These are phyloP conservation scores for Acrocephalus kingi DNA, from an alignment of 2,113 vertebrate species.

Conservation along the genomic window DNA sequence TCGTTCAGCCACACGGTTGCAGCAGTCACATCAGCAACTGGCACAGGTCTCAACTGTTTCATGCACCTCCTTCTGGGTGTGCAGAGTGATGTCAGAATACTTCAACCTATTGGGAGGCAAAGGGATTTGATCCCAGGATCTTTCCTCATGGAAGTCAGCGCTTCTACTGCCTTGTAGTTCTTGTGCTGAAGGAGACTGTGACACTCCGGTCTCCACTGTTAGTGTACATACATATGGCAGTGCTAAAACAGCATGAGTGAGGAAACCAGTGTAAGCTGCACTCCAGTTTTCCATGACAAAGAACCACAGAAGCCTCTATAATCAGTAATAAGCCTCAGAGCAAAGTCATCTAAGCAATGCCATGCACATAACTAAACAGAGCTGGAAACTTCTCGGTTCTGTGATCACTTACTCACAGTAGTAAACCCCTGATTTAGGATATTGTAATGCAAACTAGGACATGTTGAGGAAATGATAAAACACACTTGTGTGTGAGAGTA, in stretches of 20 bases:
- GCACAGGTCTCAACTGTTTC: neutral
- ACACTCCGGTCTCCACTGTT: neutral
- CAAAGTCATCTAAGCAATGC: neutral
- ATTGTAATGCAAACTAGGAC: neutral
- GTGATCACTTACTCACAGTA: neutral
- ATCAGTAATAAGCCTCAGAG: neutral
- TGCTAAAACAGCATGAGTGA: neutral
- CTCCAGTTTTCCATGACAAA: neutral
- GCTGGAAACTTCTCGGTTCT: neutral
- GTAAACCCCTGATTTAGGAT: neutral
- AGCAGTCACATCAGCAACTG: neutral
- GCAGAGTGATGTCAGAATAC: neutral
- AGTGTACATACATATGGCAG: fast-evolving
- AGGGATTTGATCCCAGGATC: neutral
- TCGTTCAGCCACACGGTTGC: neutral
- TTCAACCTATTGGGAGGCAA: neutral
- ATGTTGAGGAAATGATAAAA: neutral
- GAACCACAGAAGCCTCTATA: neutral
- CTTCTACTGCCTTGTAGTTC: neutral
- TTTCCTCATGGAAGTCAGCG: neutral
- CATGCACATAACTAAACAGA: neutral
- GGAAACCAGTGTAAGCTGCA: neutral
- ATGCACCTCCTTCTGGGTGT: neutral
- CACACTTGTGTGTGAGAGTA: neutral
- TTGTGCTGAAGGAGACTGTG: neutral